phyloP scores from a whole-genome alignment of 2,888 invertebrate genomes.

The Apotomis turbidana region DNA sequence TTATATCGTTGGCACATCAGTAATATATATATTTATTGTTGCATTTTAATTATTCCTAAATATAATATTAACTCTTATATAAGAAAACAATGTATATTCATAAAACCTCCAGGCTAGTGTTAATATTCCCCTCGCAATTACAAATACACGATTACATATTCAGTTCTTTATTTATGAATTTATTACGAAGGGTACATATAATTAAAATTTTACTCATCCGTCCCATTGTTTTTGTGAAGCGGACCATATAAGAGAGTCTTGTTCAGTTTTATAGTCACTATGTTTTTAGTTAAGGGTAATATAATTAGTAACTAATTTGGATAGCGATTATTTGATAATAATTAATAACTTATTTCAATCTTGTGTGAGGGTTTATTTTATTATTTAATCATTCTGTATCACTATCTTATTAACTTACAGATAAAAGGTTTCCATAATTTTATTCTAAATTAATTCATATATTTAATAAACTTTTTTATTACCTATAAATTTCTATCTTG shows the following conservation, averaged over 20 bases:
- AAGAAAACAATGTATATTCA: constrained; percentile 56
- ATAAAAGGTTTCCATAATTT: no score
- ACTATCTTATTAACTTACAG: no score
- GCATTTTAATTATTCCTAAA: background rate
- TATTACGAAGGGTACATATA: constrained; percentile 75
- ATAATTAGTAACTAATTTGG: background rate
- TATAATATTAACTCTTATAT: constrained; percentile 21
- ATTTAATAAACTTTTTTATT: no score
- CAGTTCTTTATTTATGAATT: constrained; percentile 74
- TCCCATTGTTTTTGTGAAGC: constrained; percentile 51
- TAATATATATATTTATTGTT: no score
- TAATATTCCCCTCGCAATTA: constrained; percentile 62
- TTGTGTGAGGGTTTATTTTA: no score
- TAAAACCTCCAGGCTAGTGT: constrained; percentile 51
- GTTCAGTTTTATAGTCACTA: background rate
- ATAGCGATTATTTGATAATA: no score
- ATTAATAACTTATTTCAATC: no score
- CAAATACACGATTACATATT: constrained; percentile 75
- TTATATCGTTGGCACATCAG: no score
- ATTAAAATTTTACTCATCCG: constrained; percentile 63
- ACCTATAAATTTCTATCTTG: no score
- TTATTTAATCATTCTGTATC: no score
- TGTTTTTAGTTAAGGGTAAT: background rate
- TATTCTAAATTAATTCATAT: no score
- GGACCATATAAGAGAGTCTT: constrained; percentile 14